A percentile compares a stretch with the other conserved stretches of the same genome.
phyloP scores from a whole-genome alignment of 2,888 invertebrate genomes.

The Eremobia ochroleuca region DNA sequence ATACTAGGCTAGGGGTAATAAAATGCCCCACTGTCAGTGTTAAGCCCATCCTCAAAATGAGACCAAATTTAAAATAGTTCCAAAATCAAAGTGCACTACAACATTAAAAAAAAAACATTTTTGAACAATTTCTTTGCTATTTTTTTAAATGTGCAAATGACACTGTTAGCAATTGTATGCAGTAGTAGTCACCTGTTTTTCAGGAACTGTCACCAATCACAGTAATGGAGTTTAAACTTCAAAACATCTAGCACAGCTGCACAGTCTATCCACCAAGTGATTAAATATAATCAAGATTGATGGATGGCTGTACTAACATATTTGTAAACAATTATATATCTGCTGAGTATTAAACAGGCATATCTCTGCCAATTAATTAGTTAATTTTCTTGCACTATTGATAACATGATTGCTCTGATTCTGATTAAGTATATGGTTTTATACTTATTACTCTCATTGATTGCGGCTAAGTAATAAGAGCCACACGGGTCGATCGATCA shows the following conservation, averaged over 20 bases:
- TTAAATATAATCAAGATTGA: background rate
- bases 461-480: too few relatives aligned
- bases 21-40: too few relatives aligned
- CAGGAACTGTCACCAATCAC: background rate
- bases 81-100: background rate
- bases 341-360: background rate
- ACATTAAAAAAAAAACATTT: background rate
- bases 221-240: background rate
- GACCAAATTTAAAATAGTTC: background rate
- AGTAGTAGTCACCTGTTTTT: slow-evolving; percentile 4
- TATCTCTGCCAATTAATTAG: slow-evolving; percentile 17
- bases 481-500: too few relatives aligned
- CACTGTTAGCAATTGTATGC: background rate
- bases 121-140: background rate
- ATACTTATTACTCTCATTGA: background rate
- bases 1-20: too few relatives aligned
- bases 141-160: background rate
- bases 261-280: background rate
- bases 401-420: slow-evolving; percentile 12
- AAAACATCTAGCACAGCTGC: background rate
- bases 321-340: slow-evolving; percentile 34
- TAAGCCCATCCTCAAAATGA: too few relatives aligned
- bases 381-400: background rate
- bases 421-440: background rate
- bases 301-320: background rate